Conservation (phyloP, 2,797 vertebrate species). For the Oophaga sylvatica region DNA sequence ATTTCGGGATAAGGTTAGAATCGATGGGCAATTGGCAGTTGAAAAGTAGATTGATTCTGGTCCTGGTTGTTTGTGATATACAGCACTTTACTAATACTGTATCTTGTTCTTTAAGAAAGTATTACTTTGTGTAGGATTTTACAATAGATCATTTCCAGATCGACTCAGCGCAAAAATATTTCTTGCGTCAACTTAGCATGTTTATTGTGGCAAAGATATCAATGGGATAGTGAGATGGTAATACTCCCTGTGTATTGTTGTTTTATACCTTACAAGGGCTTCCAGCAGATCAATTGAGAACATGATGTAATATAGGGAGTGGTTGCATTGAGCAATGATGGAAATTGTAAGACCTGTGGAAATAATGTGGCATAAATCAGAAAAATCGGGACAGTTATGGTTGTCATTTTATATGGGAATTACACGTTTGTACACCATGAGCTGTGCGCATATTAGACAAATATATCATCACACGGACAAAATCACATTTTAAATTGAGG, state of each 20-base stretch:
- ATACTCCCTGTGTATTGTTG: neutral
- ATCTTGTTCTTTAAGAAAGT: neutral
- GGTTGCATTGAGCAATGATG: constrained; percentile 33
- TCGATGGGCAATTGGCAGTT: neutral
- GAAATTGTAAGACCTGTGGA: neutral
- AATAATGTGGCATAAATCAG: neutral
- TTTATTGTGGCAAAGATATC: neutral
- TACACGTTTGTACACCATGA: neutral
- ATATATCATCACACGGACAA: neutral
- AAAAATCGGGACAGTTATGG: neutral
- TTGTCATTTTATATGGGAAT: neutral
- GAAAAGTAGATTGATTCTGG: neutral
- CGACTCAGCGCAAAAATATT: neutral
- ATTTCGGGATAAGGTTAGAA: neutral
- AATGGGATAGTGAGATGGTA: neutral
- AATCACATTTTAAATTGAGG: neutral
- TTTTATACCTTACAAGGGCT: constrained; percentile 15
- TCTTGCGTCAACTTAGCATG: neutral
- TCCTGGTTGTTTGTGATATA: neutral
- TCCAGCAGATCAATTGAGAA: neutral
- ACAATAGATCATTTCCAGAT: neutral
- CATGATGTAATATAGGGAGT: constrained; percentile 41
- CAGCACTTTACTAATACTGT: neutral
- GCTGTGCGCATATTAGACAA: neutral
- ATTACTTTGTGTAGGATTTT: neutral